phyloP scores from a whole-genome alignment of 2,888 invertebrate genomes.

The Sipunculus nudus region DNA sequence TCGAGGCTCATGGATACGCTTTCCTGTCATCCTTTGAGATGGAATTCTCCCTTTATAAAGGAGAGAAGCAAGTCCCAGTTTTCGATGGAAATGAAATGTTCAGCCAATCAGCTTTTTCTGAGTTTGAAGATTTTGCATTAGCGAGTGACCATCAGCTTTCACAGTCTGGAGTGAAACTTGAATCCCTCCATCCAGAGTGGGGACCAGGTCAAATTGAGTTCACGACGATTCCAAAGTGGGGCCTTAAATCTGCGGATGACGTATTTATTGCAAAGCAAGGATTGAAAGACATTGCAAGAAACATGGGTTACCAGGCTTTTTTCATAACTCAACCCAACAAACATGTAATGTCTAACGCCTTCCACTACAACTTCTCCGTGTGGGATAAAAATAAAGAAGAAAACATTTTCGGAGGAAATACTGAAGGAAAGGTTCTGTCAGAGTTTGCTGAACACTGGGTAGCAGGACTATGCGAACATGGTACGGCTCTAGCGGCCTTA shows the following conservation, averaged over 20 bases:
- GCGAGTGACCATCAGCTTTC: slow-evolving; percentile 3
- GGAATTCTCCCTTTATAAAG: slow-evolving; percentile 27
- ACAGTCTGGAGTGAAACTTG: slow-evolving; percentile 10
- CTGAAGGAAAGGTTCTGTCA: slow-evolving; percentile 20
- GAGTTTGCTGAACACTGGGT: slow-evolving; percentile 20
- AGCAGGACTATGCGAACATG: slow-evolving; percentile 25
- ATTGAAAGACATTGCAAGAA: slow-evolving; percentile 19
- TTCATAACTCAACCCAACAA: slow-evolving; percentile 26
- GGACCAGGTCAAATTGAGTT: slow-evolving; percentile 25
- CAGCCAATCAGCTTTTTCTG: neutral
- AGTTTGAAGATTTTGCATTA: no score
- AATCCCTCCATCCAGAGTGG: neutral
- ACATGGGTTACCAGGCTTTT: slow-evolving; percentile 8
- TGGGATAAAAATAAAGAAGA: slow-evolving; percentile 19
- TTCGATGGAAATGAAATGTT: neutral
- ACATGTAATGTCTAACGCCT: slow-evolving; percentile 7
- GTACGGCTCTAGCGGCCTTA: slow-evolving; percentile 19
- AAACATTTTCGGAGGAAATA: slow-evolving; percentile 27
- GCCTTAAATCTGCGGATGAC: slow-evolving; percentile 16
- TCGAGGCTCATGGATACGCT: slow-evolving; percentile 1
- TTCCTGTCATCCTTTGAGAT: slow-evolving; percentile 29
- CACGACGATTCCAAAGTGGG: slow-evolving; percentile 7
- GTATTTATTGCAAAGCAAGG: slow-evolving; percentile 15
- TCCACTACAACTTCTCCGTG: slow-evolving; percentile 38
- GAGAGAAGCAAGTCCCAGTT: neutral